phyloP scores from a whole-genome alignment of 2,797 vertebrate genomes.

The Limnodromus scolopaceus region DNA sequence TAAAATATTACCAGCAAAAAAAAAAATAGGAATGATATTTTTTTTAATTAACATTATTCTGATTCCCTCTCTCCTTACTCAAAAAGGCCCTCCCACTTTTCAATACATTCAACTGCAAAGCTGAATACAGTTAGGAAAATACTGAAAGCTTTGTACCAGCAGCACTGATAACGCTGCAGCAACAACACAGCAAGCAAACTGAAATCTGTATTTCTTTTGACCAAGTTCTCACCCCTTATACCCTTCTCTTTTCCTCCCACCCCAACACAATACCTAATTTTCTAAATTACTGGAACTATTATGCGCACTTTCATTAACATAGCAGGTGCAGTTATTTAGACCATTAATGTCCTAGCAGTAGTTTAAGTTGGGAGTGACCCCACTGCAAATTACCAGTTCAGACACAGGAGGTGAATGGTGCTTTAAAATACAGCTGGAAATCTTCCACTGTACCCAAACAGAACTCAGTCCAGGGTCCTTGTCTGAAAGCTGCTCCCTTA shows the following conservation, averaged over 20 bases:
- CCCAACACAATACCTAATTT: constrained; percentile 40
- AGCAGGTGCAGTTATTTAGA: constrained; percentile 66
- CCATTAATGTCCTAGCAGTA: constrained; percentile 13
- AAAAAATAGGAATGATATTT: neutral
- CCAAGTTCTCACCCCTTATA: neutral
- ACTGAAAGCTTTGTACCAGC: constrained; percentile 5
- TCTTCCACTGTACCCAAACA: constrained; percentile 58
- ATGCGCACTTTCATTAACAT: constrained; percentile 46
- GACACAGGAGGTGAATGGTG: constrained; percentile 29
- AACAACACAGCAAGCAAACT: constrained; percentile 11
- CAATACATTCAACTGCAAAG: neutral
- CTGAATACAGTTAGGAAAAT: neutral
- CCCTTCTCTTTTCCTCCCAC: neutral
- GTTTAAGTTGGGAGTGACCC: constrained; percentile 45
- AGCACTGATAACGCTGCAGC: neutral
- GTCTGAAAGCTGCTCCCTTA: constrained; percentile 48
- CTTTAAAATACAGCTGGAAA: constrained; percentile 66
- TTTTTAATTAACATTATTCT: neutral
- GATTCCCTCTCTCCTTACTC: neutral
- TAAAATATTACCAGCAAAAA: neutral
- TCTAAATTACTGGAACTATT: constrained; percentile 60
- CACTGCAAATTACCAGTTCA: constrained; percentile 55
- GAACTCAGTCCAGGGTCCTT: constrained; percentile 13
- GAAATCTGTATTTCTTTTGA: constrained; percentile 34
- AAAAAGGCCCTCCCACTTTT: neutral